Conservation (phyloP, 2,888 invertebrate genomes). For the Dione juno region DNA sequence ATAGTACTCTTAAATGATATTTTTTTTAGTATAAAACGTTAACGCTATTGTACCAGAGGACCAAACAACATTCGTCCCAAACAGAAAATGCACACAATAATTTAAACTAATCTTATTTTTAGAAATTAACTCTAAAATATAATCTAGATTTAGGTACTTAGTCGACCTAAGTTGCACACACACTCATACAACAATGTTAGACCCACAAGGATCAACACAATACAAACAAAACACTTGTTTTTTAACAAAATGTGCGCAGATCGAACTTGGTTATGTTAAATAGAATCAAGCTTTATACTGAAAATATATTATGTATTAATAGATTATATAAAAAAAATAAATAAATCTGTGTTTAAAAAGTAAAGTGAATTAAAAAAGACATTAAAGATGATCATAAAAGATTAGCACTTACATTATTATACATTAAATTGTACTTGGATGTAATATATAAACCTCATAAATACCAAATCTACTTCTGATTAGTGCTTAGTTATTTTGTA, state of each 20-base stretch:
- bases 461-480: too few relatives aligned
- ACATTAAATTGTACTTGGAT: too few relatives aligned
- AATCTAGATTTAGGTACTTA: slow-evolving; percentile 75
- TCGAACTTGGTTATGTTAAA: slow-evolving; percentile 2
- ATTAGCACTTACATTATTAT: too few relatives aligned
- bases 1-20: slow-evolving; percentile 80
- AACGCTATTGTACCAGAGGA: slow-evolving; percentile 77
- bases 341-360: too few relatives aligned
- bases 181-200: slow-evolving; percentile 59
- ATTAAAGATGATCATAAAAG: too few relatives aligned
- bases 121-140: slow-evolving; percentile 76
- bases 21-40: slow-evolving; percentile 78
- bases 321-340: too few relatives aligned
- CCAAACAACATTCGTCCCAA: slow-evolving; percentile 66
- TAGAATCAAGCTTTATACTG: neutral
- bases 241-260: slow-evolving; percentile 51
- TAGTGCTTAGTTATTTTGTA: too few relatives aligned
- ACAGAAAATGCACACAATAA: slow-evolving; percentile 82
- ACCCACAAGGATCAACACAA: neutral
- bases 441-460: too few relatives aligned
- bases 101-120: slow-evolving; percentile 74
- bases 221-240: slow-evolving; percentile 44
- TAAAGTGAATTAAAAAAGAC: too few relatives aligned
- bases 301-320: neutral
- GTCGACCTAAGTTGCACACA: slow-evolving; percentile 71